Percentiles rank a stretch among this genome's conserved stretches.
These are phyloP conservation scores for Cydia amplana DNA, from an alignment of 1,140 invertebrate genomes.

Conservation along the genomic window DNA sequence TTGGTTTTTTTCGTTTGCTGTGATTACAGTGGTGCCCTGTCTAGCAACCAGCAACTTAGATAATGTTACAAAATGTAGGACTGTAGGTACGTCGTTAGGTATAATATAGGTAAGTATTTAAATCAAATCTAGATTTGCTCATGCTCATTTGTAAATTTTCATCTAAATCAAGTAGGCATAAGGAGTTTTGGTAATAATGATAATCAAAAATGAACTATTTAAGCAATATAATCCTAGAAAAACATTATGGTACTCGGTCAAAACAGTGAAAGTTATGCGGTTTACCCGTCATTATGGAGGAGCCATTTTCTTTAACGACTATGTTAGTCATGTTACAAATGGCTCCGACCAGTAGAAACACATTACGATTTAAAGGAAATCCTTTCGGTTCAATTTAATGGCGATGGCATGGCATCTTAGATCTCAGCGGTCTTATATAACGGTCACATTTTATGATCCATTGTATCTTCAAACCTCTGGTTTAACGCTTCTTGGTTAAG, in stretches of 20 bases:
- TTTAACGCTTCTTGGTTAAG: not conserved
- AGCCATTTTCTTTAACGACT: conserved; percentile 28
- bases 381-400: not conserved
- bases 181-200: not conserved
- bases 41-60: not conserved
- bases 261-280: conserved; percentile 30
- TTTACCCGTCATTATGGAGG: conserved; percentile 11
- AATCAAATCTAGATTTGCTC: too few relatives aligned
- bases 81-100: not conserved
- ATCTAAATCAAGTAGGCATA: too few relatives aligned
- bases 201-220: not conserved
- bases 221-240: not conserved
- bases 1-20: conserved; percentile 37
- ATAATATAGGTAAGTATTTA: too few relatives aligned
- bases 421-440: not conserved
- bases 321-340: conserved; percentile 31
- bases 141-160: too few relatives aligned
- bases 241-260: conserved; percentile 9
- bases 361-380: conserved; percentile 23
- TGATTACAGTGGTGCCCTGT: conserved; percentile 32
- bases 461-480: not conserved
- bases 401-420: not conserved
- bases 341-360: not conserved
- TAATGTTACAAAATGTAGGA: not conserved
- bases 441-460: conserved; percentile 24